phyloP scores from a whole-genome alignment of 2,888 invertebrate species.

The Leucoptera coffeella region DNA sequence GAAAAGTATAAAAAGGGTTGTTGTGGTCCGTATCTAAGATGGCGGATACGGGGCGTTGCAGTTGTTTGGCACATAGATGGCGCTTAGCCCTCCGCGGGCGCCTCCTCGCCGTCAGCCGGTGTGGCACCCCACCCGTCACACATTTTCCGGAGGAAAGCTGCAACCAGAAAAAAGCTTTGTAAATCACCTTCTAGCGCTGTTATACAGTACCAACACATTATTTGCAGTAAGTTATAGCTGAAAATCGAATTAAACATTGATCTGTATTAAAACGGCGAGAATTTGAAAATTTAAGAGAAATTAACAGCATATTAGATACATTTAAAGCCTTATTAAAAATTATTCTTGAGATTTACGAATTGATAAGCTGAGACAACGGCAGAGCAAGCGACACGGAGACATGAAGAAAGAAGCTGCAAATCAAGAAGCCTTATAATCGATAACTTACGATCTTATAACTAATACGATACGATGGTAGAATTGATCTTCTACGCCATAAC shows the following conservation, averaged over 20 bases:
- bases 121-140: slow-evolving; percentile 56
- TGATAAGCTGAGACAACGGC: background rate
- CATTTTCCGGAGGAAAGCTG: slow-evolving; percentile 87
- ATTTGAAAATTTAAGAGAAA: background rate
- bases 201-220: background rate
- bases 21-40: slow-evolving; percentile 32
- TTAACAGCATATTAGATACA: too few species aligned
- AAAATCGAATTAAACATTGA: background rate
- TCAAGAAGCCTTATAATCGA: too few species aligned
- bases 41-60: slow-evolving; percentile 26
- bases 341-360: background rate
- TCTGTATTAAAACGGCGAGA: background rate
- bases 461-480: slow-evolving; percentile 40
- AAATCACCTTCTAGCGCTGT: background rate
- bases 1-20: slow-evolving; percentile 37
- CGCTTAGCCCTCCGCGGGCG: slow-evolving; percentile 16
- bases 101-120: slow-evolving; percentile 15
- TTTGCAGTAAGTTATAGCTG: background rate
- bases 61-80: slow-evolving; percentile 1
- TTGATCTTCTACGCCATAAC: slow-evolving; percentile 58
- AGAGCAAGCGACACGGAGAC: slow-evolving; percentile 1
- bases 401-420: too few species aligned
- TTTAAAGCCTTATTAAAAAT: background rate
- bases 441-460: slow-evolving; percentile 56
- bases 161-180: slow-evolving; percentile 10